Base-by-base conservation (phyloP, 2,888 invertebrate genomes). In the Pimpla rufipes region DNA sequence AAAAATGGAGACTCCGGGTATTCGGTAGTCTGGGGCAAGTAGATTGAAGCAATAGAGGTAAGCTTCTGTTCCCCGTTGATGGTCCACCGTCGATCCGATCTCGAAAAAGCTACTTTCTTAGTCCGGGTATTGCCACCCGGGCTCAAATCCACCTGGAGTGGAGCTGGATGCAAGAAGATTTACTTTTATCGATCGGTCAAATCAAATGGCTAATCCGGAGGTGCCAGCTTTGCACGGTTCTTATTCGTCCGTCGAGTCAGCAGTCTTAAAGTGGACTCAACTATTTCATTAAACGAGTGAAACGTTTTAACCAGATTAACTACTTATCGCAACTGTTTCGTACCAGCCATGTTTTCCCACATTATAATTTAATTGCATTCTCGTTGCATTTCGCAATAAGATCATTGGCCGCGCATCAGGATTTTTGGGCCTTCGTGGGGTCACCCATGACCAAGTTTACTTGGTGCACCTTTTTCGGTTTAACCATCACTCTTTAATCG, bases 11-110 rank as follows among this genome's bases (percentile, higher is more conserved):
- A 37, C 62, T 40, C 18, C 18, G 37, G 29, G n/a, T 29, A 76
- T 77, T 47, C 23, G 18, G 37, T 55, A 70, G 55, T 47, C 40
- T 50, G n/a, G 37, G 40, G 68, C 23, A 52, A 47, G 37, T 11
- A n/a, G 57, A 52, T 8, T 55, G 35, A 59, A 59, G 45, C 74
- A 59, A 57, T 73, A 16, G 42, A 13, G 42, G 21, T 52, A 29
- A 55, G 73, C 77, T 74, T 50, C 59, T 68, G 11, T 52, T 47
- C 10, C 16, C 71, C 40, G 18, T n/a, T n/a, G 57, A 57, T 55
- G 52, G 59, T 59, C 57, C n/a, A 50, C 68, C 18, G 45, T 59
- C 21, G 10, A 16, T 50, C 18, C 18, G 50, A 68, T 35, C 67
- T 29, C 5, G n/a, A n/a, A 50, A 68, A 68, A 29, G 18, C 35